These are phyloP conservation scores for Ceratoteleas bidentatus DNA, from an alignment of 1,140 invertebrate species.

Conservation along the genomic window DNA sequence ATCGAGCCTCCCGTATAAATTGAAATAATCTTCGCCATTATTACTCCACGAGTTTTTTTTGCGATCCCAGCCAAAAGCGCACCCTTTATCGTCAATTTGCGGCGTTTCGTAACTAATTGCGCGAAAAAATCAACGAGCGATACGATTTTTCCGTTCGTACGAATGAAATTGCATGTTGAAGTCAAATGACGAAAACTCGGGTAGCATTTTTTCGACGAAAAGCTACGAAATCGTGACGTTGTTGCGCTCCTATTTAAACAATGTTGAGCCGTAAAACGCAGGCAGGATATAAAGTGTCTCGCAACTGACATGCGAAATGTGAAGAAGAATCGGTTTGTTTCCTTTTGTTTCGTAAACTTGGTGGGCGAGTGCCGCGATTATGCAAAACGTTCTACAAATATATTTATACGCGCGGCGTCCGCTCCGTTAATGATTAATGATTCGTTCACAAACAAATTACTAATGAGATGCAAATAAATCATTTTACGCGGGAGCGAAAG, in stretches of 20 bases:
- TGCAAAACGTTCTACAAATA: constrained; percentile 50
- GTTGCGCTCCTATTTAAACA: constrained; percentile 6
- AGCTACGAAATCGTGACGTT: background rate
- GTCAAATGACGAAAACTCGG: too few relatives aligned
- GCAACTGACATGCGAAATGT: constrained; percentile 32
- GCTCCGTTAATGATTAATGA: constrained; percentile 33
- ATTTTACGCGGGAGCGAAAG: constrained; percentile 40
- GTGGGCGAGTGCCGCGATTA: constrained; percentile 44
- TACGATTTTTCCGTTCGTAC: too few relatives aligned
- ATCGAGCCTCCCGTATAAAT: background rate
- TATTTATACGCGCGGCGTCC: constrained; percentile 28
- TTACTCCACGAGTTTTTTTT: background rate
- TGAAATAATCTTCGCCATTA: background rate
- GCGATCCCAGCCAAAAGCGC: too few relatives aligned
- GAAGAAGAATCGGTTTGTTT: constrained; percentile 43
- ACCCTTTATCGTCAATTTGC: too few relatives aligned
- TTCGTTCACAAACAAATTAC: constrained; percentile 45
- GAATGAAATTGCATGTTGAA: too few relatives aligned
- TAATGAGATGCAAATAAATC: constrained; percentile 48
- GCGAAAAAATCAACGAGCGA: too few relatives aligned
- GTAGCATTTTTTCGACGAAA: background rate
- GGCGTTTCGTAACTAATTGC: too few relatives aligned
- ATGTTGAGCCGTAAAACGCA: constrained; percentile 24
- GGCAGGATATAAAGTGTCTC: constrained; percentile 33
- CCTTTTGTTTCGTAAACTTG: constrained; percentile 45